These are phyloP conservation scores for Gymnoscelis rufifasciata DNA, from an alignment of 2,888 invertebrate genomes.

Conservation along the genomic window DNA sequence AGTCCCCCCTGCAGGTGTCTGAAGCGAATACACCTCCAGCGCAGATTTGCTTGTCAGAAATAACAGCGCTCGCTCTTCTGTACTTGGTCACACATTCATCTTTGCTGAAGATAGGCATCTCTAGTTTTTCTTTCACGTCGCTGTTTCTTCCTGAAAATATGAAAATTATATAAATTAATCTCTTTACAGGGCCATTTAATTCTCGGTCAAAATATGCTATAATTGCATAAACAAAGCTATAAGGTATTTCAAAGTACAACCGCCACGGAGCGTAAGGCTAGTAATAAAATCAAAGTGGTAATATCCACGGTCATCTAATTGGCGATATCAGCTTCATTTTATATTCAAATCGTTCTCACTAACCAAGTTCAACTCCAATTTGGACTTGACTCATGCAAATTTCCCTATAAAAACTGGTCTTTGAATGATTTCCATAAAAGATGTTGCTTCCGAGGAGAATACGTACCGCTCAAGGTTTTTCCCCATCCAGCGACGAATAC, in stretches of 20 bases:
- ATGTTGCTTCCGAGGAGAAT: slow-evolving; percentile 12
- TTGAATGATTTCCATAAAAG: not conserved
- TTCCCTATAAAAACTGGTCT: not conserved
- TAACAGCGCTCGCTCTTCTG: slow-evolving; percentile 58
- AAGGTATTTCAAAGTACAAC: no score
- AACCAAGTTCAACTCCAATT: not conserved
- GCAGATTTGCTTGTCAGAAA: slow-evolving; percentile 81
- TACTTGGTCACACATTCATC: slow-evolving; percentile 76
- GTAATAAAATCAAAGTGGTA: no score
- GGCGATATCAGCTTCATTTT: not conserved
- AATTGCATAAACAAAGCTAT: no score
- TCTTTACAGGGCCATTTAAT: no score
- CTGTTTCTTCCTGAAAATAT: slow-evolving; percentile 71
- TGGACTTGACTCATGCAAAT: not conserved
- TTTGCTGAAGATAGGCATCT: slow-evolving; percentile 76
- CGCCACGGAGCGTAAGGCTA: no score
- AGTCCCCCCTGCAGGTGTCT: slow-evolving; percentile 87
- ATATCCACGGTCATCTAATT: no score
- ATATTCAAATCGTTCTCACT: not conserved
- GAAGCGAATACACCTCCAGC: slow-evolving; percentile 83
- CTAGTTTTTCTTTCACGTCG: slow-evolving; percentile 82
- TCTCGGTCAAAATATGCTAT: no score
- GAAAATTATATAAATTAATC: no score
- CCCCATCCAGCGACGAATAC: slow-evolving; percentile 82
- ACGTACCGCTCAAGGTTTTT: slow-evolving; percentile 73